Evolutionary conservation across 2,888 invertebrate genomes (phyloP), one percentile per base, ranked within the genome.

Genomic region (Nebria brevicollis): DNA sequence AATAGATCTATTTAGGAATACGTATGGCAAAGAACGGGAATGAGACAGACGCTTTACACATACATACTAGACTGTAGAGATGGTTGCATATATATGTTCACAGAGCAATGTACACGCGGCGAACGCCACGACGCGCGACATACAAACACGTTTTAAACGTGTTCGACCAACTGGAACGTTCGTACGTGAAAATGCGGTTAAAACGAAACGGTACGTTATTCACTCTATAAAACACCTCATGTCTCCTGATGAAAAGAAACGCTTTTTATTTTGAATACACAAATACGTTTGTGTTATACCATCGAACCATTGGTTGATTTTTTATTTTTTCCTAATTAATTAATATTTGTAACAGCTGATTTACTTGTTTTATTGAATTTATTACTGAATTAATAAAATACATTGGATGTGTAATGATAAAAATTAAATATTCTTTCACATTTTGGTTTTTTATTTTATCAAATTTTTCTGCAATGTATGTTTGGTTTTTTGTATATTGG

Each of bases 151-250:
- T 34, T 70, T 66, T 70, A 34, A 25, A 34, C 70, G 70, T 20
- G 70, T 26, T 70, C 70, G 25, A 25, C 70, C 70, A 70, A 70
- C 70, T 70, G 70, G 70, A 70, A 70, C 20, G 70, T 70, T 70
- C 70, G 54, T 54, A 54, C 54, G 54, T 70, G 70, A 34, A 70
- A 70, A 70, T 26, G 70, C 70, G 70, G 70, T 70, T 70, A 25
- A 70, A 70, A 70, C 70, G 26, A 70, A 70, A 70, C 25, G 70
- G 54, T 13, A 54, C 54, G 54, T 54, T 54, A 54, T 54, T 54
- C 54, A 54, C 54, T 54, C 54, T 54, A 54, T 54, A 54, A 54
- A 54, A 54, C 54, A 54, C 54, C 54, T 54, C 11, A 54, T 54
- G 54, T 54, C 54, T 13, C 8, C 8, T 13, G 54, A 54, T 54